Evolutionary conservation across 1,140 invertebrate species (phyloP).

Genomic region (Leptinotarsa lineolata): DNA sequence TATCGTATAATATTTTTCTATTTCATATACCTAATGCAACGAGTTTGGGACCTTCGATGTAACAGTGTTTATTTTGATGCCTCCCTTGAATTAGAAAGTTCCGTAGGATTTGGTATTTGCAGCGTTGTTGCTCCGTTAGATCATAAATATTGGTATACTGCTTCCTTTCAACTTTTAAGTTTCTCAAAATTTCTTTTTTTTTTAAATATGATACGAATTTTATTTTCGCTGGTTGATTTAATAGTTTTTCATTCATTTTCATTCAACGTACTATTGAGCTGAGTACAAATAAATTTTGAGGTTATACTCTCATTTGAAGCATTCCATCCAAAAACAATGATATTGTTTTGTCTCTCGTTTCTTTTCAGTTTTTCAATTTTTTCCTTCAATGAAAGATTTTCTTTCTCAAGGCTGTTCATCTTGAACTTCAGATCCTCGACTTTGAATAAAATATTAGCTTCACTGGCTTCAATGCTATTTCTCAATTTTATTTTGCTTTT

Average conservation of each 20-base stretch:
- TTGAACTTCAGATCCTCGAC: constrained; percentile 15
- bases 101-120: constrained; percentile 1
- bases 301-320: constrained; percentile 10
- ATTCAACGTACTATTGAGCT: constrained; percentile 14
- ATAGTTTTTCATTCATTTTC: too few relatives aligned
- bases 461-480: too few relatives aligned
- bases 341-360: constrained; percentile 16
- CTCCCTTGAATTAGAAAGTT: constrained; percentile 3
- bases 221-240: too few relatives aligned
- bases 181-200: neutral
- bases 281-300: constrained; percentile 10
- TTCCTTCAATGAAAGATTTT: constrained; percentile 10
- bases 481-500: neutral
- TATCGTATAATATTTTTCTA: neutral
- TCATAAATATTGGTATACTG: constrained; percentile 3
- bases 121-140: neutral
- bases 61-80: neutral
- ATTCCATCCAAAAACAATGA: constrained; percentile 12
- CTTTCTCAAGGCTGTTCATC: constrained; percentile 12
- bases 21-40: neutral
- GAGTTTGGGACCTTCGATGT: neutral
- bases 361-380: constrained; percentile 15
- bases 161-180: neutral
- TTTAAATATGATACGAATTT: constrained; percentile 8
- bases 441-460: constrained; percentile 6